phyloP scores from a whole-genome alignment of 2,113 vertebrate genomes.

The Passerina amoena region DNA sequence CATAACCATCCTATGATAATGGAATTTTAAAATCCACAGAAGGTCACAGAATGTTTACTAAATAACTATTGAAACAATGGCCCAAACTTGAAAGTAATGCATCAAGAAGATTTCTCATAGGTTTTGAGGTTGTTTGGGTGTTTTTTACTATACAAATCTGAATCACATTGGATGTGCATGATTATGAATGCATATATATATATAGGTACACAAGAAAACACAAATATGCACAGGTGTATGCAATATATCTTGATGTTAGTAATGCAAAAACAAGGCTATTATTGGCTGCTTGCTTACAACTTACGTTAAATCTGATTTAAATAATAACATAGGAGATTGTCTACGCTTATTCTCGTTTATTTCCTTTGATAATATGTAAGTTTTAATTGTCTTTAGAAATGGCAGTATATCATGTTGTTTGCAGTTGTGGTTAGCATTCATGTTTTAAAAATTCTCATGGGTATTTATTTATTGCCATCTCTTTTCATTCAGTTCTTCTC shows the following conservation, averaged over 20 bases:
- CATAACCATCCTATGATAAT: background rate
- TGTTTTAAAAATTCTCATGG: background rate
- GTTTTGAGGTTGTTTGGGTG: background rate
- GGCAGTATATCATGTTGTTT: background rate
- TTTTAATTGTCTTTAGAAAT: background rate
- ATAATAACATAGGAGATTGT: background rate
- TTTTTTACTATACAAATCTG: background rate
- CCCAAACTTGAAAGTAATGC: background rate
- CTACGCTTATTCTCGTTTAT: background rate
- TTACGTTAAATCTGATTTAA: background rate
- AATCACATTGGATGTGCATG: background rate
- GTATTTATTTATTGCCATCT: background rate
- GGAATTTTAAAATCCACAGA: background rate
- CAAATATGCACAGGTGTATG: background rate
- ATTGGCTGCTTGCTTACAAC: background rate
- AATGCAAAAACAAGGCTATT: background rate
- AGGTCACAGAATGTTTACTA: background rate
- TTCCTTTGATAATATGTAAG: background rate
- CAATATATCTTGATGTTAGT: background rate
- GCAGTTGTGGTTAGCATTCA: background rate
- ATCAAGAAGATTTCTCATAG: background rate
- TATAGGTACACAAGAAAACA: rapidly evolving
- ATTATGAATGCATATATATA: background rate
- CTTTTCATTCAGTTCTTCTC: background rate
- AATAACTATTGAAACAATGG: background rate